A percentile compares a stretch with the other conserved stretches of the same genome.
Evolutionary conservation across 1,140 invertebrate genomes (phyloP).

Genomic region (Wasmannia auropunctata): DNA sequence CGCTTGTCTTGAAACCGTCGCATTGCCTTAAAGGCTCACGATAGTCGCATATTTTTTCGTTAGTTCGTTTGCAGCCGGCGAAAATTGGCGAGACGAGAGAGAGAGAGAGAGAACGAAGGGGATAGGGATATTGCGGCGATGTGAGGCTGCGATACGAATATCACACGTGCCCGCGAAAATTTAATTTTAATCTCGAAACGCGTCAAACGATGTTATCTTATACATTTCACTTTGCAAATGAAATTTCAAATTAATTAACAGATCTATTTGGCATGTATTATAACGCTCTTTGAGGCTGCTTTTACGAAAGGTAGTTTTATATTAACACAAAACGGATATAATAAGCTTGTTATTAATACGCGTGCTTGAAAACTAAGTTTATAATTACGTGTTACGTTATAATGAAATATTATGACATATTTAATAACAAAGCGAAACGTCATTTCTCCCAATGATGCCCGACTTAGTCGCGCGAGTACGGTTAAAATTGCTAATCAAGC

Average conservation of each 20-base stretch:
- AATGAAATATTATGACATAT: constrained; percentile 8
- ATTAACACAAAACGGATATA: background rate
- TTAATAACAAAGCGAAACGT: constrained; percentile 11
- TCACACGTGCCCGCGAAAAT: constrained; percentile 29
- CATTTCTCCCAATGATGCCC: background rate
- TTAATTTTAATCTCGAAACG: constrained; percentile 49
- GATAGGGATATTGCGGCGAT: background rate
- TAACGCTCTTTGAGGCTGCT: background rate
- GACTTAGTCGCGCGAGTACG: constrained; percentile 23
- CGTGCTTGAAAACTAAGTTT: background rate
- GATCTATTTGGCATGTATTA: background rate
- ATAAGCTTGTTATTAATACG: background rate
- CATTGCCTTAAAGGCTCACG: background rate
- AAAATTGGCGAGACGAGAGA: background rate
- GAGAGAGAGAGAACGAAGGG: background rate
- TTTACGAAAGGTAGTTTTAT: background rate
- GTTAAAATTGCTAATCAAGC: constrained; percentile 59
- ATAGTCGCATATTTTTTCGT: constrained; percentile 5
- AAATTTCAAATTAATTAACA: constrained; percentile 51
- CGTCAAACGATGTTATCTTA: constrained; percentile 44
- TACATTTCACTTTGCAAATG: constrained; percentile 41
- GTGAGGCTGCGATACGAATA: constrained; percentile 21
- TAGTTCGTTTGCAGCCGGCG: background rate
- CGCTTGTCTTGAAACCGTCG: background rate
- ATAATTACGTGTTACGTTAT: background rate